Conservation (phyloP, 2,888 invertebrate genomes). For the Drosophila paramelanica region DNA sequence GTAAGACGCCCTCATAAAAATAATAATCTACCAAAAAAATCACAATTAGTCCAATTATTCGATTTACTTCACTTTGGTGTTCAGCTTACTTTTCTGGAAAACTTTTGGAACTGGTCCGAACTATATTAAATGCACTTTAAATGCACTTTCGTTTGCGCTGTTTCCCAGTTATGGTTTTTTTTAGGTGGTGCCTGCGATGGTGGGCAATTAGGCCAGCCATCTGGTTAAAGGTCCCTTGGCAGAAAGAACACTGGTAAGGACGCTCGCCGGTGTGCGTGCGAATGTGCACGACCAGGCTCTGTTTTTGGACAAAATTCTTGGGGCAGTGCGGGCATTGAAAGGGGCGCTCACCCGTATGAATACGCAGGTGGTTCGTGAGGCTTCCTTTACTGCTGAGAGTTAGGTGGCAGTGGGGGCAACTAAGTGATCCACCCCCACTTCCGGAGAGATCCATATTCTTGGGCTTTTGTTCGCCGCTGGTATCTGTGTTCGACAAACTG, state of each 20-base stretch:
- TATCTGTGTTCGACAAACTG: background rate
- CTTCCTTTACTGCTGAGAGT: conserved; percentile 6
- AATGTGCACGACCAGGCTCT: conserved; percentile 7
- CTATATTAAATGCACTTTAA: too few species aligned
- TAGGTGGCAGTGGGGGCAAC: conserved; percentile 3
- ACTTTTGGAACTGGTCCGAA: too few species aligned
- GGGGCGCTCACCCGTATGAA: conserved; percentile 35
- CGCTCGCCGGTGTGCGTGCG: conserved; percentile 33
- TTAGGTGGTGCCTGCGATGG: conserved; percentile 1
- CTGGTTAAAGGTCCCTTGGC: conserved; percentile 7
- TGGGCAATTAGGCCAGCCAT: background rate
- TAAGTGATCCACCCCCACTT: too few species aligned
- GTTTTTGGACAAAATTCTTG: conserved; percentile 8
- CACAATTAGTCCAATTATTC: too few species aligned
- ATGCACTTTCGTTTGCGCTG: background rate
- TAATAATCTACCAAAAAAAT: too few species aligned
- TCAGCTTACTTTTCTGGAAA: too few species aligned
- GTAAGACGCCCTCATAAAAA: too few species aligned
- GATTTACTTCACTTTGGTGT: too few species aligned
- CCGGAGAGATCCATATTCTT: background rate
- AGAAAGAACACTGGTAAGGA: conserved; percentile 14
- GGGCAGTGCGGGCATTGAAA: conserved; percentile 17
- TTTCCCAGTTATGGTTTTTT: background rate
- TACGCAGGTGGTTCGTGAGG: conserved; percentile 17
- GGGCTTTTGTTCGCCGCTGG: background rate